phyloP scores from a whole-genome alignment of 2,113 vertebrate genomes.

The Carettochelys insculpta region DNA sequence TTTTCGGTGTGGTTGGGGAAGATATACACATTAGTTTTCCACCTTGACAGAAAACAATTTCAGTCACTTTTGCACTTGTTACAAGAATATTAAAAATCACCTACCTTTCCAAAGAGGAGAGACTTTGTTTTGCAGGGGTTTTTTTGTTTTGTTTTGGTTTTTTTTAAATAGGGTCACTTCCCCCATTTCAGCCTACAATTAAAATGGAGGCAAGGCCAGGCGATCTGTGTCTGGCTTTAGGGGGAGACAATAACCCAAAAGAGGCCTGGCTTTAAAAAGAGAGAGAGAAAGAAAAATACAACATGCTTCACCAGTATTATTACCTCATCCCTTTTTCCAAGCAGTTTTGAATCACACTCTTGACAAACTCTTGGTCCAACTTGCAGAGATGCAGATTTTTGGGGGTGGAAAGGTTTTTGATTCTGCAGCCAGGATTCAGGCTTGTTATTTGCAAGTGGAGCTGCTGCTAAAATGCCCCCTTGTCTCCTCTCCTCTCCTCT shows the following conservation, averaged over 20 bases:
- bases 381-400: slow-evolving; percentile 71
- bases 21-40: slow-evolving; percentile 16
- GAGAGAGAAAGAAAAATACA: slow-evolving; percentile 50
- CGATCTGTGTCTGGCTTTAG: slow-evolving; percentile 75
- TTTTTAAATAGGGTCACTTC: slow-evolving; percentile 49
- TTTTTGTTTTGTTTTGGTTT: neutral
- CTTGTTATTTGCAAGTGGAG: slow-evolving; percentile 62
- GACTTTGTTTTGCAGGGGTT: neutral
- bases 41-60: slow-evolving; percentile 42
- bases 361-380: slow-evolving; percentile 74
- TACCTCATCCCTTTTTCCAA: slow-evolving; percentile 76
- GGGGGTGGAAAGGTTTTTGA: slow-evolving; percentile 41
- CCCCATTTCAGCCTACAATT: slow-evolving; percentile 72
- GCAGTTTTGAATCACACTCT: slow-evolving; percentile 68
- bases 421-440: slow-evolving; percentile 50
- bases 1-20: neutral
- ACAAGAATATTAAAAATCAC: neutral
- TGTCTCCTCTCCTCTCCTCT: slow-evolving; percentile 75
- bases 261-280: slow-evolving; percentile 49
- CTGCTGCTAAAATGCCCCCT: slow-evolving; percentile 75
- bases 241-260: slow-evolving; percentile 83
- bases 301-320: slow-evolving; percentile 66
- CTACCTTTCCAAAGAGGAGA: neutral
- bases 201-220: slow-evolving; percentile 90
- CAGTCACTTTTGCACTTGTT: slow-evolving; percentile 68